Base-by-base conservation (phyloP, 2,113 vertebrate species). In the Cavia porcellus region DNA sequence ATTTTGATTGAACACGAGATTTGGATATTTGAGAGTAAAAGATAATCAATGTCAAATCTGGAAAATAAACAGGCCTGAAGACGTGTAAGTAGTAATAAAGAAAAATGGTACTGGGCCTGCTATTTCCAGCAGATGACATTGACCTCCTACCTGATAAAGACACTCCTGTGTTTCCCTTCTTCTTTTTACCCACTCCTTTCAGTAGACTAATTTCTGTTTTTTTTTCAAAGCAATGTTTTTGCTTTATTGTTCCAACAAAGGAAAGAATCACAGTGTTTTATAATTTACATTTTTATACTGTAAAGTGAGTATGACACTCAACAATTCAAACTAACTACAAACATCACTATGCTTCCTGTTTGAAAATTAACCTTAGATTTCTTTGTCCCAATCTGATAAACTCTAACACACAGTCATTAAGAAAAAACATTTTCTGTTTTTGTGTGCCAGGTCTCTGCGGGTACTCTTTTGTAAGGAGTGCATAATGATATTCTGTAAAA, bases 21-120 rank as follows among this genome's bases (percentile, higher is more conserved):
- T 84, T 83, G 47, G 62, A 19, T 75, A 90, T 47, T 84, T 92
- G 30, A 96, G 45, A 30, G 30, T 64, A 86, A 86, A 85, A 61
- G 30, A 62, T 30, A 12, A 57, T 45, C 45, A 72, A 52, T 20
- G 13, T 30, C 13, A 75, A 80, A 86, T 20, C 12, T 62, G 13
- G 9, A 25, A 52, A 94, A 57, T 75, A 68, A 89, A 72, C 2
- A 38, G 2, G 19, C 79, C 32, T 92, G 0, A 1, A 52, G 30
- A 79, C 15, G 38, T 35, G 28, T 15, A 22, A 59, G 14, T 87
- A 93, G 4, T 50, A 90, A 61, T 45, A 45, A 57, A 35, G 17
- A 38, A 96, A 87, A 72, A 22, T 68, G 24, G 25, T 30, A 22
- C 66, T 83, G 74, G 52, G 9, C 15, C 4, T 61, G 15, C 17